phyloP scores from a whole-genome alignment of 2,113 vertebrate genomes.

The Dromas ardeola region DNA sequence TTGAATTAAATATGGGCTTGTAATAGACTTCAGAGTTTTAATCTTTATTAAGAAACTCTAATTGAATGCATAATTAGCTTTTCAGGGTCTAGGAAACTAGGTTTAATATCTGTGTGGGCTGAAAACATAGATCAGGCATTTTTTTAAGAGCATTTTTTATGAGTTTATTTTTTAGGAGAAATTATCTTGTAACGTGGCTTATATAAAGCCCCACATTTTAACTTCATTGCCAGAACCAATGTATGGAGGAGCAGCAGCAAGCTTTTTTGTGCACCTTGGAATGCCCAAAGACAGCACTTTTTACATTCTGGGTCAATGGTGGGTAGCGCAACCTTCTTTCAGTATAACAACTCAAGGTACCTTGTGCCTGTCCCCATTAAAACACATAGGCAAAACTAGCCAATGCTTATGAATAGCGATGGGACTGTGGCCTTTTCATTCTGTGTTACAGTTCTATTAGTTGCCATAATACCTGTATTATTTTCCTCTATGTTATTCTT shows the following conservation, averaged over 20 bases:
- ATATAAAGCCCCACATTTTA: conserved; percentile 43
- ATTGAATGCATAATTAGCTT: conserved; percentile 87
- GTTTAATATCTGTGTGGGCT: conserved; percentile 80
- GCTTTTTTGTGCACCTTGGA: neutral
- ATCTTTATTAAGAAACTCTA: conserved; percentile 86
- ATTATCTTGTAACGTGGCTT: conserved; percentile 47
- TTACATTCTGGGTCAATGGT: neutral
- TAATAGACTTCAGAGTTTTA: conserved; percentile 87
- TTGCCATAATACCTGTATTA: neutral
- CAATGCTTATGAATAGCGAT: neutral
- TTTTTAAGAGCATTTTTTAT: conserved; percentile 65
- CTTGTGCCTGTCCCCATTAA: neutral
- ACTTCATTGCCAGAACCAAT: neutral
- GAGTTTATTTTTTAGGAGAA: conserved; percentile 70
- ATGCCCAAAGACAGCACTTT: neutral
- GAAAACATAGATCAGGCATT: conserved; percentile 78
- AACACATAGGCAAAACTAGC: neutral
- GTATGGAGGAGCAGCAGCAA: neutral
- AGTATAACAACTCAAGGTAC: conserved; percentile 3
- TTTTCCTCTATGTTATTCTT: neutral
- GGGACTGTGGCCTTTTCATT: neutral
- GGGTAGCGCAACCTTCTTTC: conserved; percentile 16
- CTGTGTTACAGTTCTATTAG: neutral
- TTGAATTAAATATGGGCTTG: conserved; percentile 87
- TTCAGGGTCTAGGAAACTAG: conserved; percentile 83